phyloP scores from a whole-genome alignment of 1,140 invertebrate species.

The Prorops nasuta region DNA sequence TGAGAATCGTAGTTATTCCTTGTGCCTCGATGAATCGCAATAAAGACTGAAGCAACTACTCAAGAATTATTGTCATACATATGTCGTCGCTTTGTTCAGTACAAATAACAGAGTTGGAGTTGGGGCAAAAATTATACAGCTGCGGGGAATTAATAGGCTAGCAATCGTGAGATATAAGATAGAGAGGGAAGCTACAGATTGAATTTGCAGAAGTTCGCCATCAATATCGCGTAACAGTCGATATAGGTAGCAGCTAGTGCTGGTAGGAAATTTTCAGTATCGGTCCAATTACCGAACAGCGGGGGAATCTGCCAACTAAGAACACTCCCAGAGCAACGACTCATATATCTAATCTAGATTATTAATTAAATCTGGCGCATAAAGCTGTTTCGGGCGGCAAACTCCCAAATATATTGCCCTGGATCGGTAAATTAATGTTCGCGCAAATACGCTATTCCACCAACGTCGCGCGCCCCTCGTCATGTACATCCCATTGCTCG shows the following conservation, averaged over 20 bases:
- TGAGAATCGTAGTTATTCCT: constrained; percentile 24
- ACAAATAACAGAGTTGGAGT: no score
- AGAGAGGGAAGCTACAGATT: neutral
- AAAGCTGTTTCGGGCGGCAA: constrained; percentile 42
- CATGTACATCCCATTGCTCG: no score
- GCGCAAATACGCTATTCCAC: constrained; percentile 11
- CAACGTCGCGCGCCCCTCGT: no score
- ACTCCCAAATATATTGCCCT: constrained; percentile 37
- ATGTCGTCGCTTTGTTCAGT: no score
- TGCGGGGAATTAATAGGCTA: no score
- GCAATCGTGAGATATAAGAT: no score
- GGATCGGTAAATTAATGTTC: constrained; percentile 39
- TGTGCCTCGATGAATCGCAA: no score
- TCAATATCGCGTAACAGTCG: no score
- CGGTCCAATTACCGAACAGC: constrained; percentile 36
- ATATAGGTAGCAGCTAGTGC: no score
- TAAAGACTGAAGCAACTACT: no score
- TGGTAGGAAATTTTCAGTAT: constrained; percentile 47
- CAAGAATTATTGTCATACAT: no score
- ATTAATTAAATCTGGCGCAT: constrained; percentile 47
- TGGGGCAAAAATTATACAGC: no score
- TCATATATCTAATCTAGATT: constrained; percentile 43
- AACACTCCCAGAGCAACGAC: constrained; percentile 23
- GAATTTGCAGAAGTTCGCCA: constrained; percentile 11
- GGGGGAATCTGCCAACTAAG: constrained; percentile 39